A percentile compares a stretch with the other conserved stretches of the same genome.
Conservation (phyloP, 2,888 invertebrate species). For the Brachyopa scutellaris region DNA sequence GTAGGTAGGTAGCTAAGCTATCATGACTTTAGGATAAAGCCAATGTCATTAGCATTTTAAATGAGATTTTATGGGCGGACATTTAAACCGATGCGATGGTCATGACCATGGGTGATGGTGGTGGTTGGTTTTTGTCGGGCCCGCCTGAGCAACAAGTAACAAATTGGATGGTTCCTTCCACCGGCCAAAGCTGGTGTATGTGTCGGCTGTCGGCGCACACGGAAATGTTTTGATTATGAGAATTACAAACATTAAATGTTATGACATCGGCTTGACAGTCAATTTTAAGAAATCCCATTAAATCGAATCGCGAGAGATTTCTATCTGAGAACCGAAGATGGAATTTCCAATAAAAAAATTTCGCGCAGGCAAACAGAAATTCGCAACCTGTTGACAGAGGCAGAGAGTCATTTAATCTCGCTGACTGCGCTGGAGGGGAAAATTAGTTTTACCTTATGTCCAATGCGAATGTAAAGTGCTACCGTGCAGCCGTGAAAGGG, state of each 20-base stretch:
- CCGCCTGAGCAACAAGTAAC: slow-evolving; percentile 51
- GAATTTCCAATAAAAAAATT: background rate
- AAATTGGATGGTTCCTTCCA: background rate
- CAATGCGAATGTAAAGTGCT: background rate
- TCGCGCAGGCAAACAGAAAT: no score
- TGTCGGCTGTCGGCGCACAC: slow-evolving; percentile 10
- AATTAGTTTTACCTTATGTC: slow-evolving; percentile 7
- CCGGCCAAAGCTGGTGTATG: background rate
- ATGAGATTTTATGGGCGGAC: slow-evolving; percentile 70
- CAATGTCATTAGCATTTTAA: slow-evolving; percentile 72
- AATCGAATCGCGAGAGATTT: slow-evolving; percentile 11
- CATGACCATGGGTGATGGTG: slow-evolving; percentile 58
- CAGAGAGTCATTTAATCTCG: slow-evolving; percentile 4
- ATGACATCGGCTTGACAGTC: slow-evolving; percentile 30
- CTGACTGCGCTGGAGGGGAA: background rate
- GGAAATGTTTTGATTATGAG: slow-evolving; percentile 53
- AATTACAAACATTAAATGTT: slow-evolving; percentile 61
- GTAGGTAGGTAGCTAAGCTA: slow-evolving; percentile 49
- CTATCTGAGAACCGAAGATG: background rate
- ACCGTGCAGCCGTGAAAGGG: background rate
- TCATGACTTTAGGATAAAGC: slow-evolving; percentile 68
- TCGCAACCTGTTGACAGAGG: slow-evolving; percentile 22
- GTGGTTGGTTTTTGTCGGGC: slow-evolving; percentile 7
- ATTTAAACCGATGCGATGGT: slow-evolving; percentile 69
- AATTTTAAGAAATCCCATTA: slow-evolving; percentile 36